These are phyloP conservation scores for Microplitis demolitor DNA, from an alignment of 1,140 invertebrate species.

Conservation along the genomic window DNA sequence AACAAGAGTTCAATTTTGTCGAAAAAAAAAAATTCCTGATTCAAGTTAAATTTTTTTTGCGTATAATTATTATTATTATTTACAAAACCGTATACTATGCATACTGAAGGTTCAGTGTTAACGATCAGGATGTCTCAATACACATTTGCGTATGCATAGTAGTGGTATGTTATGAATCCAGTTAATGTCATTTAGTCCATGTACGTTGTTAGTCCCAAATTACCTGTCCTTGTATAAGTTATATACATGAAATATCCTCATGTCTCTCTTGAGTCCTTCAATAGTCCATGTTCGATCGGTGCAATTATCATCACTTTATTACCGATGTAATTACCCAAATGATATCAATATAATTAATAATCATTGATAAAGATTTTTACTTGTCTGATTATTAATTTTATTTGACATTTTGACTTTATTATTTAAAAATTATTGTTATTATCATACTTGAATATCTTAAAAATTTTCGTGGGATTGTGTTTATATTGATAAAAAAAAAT, in stretches of 20 bases:
- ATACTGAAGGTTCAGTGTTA: no score
- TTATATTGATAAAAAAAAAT: no score
- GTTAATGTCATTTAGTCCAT: conserved; percentile 10
- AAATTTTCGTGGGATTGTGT: background rate
- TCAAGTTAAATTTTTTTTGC: no score
- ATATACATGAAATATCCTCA: background rate
- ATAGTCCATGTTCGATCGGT: conserved; percentile 7
- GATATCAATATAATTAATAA: background rate
- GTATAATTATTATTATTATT: no score
- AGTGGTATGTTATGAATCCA: conserved; percentile 1
- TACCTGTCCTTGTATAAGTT: conserved; percentile 9
- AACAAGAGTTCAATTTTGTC: no score
- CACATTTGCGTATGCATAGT: background rate
- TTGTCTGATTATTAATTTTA: background rate
- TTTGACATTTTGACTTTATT: background rate
- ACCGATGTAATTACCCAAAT: background rate
- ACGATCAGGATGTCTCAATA: no score
- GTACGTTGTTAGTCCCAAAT: conserved; percentile 19
- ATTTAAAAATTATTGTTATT: background rate
- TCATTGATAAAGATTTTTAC: background rate
- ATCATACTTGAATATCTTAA: background rate
- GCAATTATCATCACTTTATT: background rate
- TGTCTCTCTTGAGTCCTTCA: conserved; percentile 16
- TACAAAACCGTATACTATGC: no score
- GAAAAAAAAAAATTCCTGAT: no score